Conservation (phyloP, 2,113 vertebrate species). For the Chionomys nivalis region DNA sequence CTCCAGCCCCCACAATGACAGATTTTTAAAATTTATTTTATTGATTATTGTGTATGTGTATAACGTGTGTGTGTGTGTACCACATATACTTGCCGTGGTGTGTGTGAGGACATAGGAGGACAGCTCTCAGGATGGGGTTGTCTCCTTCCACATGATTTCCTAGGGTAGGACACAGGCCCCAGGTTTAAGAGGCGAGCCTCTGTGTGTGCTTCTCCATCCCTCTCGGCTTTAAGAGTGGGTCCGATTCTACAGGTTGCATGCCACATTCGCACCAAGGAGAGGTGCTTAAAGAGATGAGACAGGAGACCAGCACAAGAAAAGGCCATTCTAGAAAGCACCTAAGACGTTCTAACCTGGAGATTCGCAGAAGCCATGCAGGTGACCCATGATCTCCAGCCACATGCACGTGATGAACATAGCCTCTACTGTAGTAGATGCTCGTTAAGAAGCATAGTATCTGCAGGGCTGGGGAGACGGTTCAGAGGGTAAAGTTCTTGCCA, state of each 20-base stretch:
- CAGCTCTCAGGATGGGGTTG: background rate
- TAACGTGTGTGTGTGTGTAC: background rate
- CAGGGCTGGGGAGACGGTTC: background rate
- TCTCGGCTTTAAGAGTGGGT: background rate
- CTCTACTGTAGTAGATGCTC: background rate
- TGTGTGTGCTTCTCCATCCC: background rate
- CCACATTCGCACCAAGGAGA: background rate
- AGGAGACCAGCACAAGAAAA: background rate
- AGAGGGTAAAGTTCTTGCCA: background rate
- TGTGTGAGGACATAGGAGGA: background rate
- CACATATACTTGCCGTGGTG: background rate
- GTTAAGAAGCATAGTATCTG: background rate
- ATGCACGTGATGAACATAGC: background rate
- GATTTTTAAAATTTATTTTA: background rate
- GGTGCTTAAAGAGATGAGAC: background rate
- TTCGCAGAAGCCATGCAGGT: background rate
- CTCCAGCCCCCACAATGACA: no score
- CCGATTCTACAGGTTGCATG: background rate
- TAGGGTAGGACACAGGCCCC: background rate
- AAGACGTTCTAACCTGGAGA: background rate
- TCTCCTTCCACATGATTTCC: background rate
- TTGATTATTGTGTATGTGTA: background rate
- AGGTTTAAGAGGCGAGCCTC: background rate
- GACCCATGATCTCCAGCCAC: background rate
- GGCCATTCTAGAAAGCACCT: background rate